Evolutionary conservation across 2,113 vertebrate species (phyloP).

Genomic region (Oreotrochilus melanogaster): DNA sequence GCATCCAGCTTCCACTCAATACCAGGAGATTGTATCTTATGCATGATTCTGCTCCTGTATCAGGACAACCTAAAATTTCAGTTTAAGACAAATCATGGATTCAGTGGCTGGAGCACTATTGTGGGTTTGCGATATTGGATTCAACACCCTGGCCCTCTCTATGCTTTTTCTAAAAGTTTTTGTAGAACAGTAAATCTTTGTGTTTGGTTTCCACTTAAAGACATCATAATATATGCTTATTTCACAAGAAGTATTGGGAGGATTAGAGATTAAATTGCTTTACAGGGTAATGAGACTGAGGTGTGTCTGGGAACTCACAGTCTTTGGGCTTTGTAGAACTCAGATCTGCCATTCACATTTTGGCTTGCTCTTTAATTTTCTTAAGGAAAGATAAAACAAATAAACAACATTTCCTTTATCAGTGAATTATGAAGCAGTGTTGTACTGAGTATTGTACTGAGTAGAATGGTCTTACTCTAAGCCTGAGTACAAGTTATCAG

Average conservation of each 20-base stretch:
- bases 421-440: background rate
- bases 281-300: background rate
- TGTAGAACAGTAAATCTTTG: background rate
- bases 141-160: background rate
- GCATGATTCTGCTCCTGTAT: background rate
- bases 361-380: background rate
- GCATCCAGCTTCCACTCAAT: background rate
- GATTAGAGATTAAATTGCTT: background rate
- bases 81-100: background rate
- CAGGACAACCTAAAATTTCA: background rate
- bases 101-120: background rate
- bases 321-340: background rate
- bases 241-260: background rate
- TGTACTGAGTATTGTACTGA: background rate
- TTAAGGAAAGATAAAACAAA: background rate
- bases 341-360: background rate
- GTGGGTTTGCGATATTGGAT: background rate
- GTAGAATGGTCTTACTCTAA: background rate
- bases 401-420: background rate
- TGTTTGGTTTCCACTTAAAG: background rate
- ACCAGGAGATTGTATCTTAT: background rate
- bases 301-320: background rate
- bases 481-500: background rate
- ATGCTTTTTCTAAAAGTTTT: background rate
- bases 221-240: rapidly evolving